A percentile compares a stretch with the other conserved stretches of the same genome.
Conservation (phyloP, 2,888 invertebrate species). For the Cyaniris semiargus region DNA sequence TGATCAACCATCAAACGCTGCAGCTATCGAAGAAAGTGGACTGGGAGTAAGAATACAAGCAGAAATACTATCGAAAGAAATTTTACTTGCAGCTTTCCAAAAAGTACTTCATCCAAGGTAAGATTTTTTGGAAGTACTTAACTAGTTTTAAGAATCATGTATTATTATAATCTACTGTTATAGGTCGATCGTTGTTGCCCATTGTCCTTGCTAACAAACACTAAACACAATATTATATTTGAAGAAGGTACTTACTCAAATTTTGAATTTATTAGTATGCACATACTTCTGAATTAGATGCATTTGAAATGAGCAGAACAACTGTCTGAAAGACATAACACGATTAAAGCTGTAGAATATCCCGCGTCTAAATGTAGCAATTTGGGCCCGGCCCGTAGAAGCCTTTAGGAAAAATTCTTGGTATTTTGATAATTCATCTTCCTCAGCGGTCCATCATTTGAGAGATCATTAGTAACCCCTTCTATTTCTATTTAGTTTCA, state of each 20-base stretch:
- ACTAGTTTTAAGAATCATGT: neutral
- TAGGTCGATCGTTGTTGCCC: no score
- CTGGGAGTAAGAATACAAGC: slow-evolving; percentile 73
- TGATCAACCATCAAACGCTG: slow-evolving; percentile 82
- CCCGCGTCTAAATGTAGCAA: no score
- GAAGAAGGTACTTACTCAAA: no score
- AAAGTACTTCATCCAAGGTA: slow-evolving; percentile 79
- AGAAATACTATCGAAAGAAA: slow-evolving; percentile 73
- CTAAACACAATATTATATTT: no score
- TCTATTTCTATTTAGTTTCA: slow-evolving; percentile 56
- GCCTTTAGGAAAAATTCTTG: neutral
- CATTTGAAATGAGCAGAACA: no score
- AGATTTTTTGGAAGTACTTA: slow-evolving; percentile 45
- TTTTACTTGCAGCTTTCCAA: slow-evolving; percentile 72
- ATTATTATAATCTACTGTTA: neutral
- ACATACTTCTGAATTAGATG: no score
- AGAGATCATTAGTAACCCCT: neutral
- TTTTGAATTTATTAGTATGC: no score
- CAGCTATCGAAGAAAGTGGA: slow-evolving; percentile 77
- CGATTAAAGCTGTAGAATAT: no score
- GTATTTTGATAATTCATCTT: neutral
- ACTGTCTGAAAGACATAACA: no score
- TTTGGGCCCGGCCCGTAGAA: neutral
- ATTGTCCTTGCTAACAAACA: neutral
- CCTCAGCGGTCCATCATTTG: neutral